phyloP scores from a whole-genome alignment of 2,797 vertebrate species.

The Chaenodraco wilsoni region DNA sequence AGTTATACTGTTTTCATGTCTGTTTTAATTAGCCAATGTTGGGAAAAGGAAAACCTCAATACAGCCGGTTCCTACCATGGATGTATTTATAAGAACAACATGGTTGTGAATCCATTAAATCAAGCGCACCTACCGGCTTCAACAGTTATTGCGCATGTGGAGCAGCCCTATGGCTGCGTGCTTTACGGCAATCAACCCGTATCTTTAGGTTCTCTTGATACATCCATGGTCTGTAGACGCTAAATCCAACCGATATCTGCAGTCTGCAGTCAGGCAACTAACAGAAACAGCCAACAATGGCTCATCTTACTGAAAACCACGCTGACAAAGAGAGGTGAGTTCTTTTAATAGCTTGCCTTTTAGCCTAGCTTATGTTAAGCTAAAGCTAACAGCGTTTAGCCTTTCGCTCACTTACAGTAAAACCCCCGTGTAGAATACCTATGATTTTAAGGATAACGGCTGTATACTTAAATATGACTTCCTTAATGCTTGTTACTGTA shows the following conservation, averaged over 20 bases:
- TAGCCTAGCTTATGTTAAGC: constrained; percentile 18
- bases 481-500: fast-evolving
- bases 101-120: neutral
- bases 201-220: no score
- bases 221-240: neutral
- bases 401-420: neutral
- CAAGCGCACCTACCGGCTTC: neutral
- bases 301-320: constrained; percentile 78
- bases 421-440: fast-evolving
- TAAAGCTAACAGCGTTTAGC: constrained; percentile 31
- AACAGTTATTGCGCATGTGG: neutral
- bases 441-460: neutral
- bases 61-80: no score
- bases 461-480: fast-evolving
- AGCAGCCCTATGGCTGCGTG: constrained; percentile 17
- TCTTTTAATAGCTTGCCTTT: neutral
- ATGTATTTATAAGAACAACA: no score
- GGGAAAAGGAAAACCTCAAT: no score
- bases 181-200: constrained; percentile 5
- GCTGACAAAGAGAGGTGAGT: constrained; percentile 81
- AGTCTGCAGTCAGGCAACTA: neutral
- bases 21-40: no score
- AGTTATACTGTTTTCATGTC: no score
- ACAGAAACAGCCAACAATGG: constrained; percentile 58
- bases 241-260: fast-evolving